Conservation (phyloP, 2,888 invertebrate genomes). For the Camptogramma bilineatum region DNA sequence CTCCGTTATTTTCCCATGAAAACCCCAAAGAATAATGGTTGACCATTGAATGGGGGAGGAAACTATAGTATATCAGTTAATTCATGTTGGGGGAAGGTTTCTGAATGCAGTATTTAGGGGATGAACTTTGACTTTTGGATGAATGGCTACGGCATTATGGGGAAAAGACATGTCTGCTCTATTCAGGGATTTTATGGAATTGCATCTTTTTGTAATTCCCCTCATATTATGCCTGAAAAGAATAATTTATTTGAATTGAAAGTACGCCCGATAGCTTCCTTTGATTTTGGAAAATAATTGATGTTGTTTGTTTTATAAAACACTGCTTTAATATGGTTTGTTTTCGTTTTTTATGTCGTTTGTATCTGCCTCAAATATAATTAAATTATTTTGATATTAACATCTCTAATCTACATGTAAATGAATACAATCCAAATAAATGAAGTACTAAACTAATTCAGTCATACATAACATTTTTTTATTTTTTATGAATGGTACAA, state of each 20-base stretch:
- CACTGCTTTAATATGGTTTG: too few relatives aligned
- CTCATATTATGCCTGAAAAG: constrained; percentile 1
- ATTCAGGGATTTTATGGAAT: constrained; percentile 30
- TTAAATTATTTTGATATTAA: too few relatives aligned
- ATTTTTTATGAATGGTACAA: too few relatives aligned
- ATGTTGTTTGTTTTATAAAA: neutral
- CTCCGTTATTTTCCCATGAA: constrained; percentile 54
- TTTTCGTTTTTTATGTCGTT: too few relatives aligned
- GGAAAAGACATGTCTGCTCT: constrained; percentile 31
- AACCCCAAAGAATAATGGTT: constrained; percentile 55
- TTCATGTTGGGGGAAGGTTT: constrained; percentile 43
- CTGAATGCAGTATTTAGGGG: constrained; percentile 45
- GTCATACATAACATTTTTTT: too few relatives aligned
- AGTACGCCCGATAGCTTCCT: neutral
- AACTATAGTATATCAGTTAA: constrained; percentile 46
- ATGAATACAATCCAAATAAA: too few relatives aligned
- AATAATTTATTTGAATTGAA: constrained; percentile 7
- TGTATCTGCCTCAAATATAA: too few relatives aligned
- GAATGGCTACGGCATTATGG: constrained; percentile 38
- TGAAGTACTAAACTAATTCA: too few relatives aligned
- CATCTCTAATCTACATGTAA: too few relatives aligned
- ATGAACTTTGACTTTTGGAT: constrained; percentile 44
- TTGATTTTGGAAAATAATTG: neutral
- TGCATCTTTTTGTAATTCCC: constrained; percentile 24
- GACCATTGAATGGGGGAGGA: constrained; percentile 56